Base-by-base conservation (phyloP, 1,140 invertebrate genomes). In the Diabrotica undecimpunctata region DNA sequence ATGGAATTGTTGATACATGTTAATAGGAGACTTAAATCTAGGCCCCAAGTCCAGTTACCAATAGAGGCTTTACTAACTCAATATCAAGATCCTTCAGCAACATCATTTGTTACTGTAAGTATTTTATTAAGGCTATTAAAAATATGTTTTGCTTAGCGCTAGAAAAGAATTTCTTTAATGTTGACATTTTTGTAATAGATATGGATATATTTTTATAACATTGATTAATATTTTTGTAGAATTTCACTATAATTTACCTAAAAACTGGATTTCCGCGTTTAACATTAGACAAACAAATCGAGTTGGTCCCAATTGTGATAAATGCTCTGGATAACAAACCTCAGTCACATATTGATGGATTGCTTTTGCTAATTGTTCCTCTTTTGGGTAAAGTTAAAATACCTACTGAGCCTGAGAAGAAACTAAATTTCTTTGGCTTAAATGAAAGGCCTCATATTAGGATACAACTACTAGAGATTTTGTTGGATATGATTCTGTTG, bases 1-100 rank as follows among this genome's bases (percentile, higher is more conserved):
- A 93, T 97, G 88, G 94, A 97, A 78, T 81, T 97, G n/a, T 78
- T 97, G 14, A 89, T 95, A 60, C 95, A 97, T 79, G 89, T 97
- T 35, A 97, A 95, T 78, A 93, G 93, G 75, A 81, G 94, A 64
- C 81, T 96, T 13, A 95, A 95, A 78, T 93, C 90, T 69, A 82
- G 94, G 53, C 86, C 89, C 7, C 84, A 87, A 74, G 90, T 97
- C 2, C 91, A 94, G 77, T 80, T 97, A 35, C 94, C 95, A 5
- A 88, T 97, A n/a, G 88, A 95, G 70, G 86, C 88, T 11, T 81
- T 97, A 5, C 77, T 97, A 10, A 80, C 87, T 52, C 88, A 94
- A 66, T 96, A 95, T 80, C 85, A 87, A 75, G 89, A 94, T 78
- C 87, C 91, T 53, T 76, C 83, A 67, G 86, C 88, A 7, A 90